Evolutionary conservation across 2,797 vertebrate genomes (phyloP).

Genomic region (Danionella dracula): DNA sequence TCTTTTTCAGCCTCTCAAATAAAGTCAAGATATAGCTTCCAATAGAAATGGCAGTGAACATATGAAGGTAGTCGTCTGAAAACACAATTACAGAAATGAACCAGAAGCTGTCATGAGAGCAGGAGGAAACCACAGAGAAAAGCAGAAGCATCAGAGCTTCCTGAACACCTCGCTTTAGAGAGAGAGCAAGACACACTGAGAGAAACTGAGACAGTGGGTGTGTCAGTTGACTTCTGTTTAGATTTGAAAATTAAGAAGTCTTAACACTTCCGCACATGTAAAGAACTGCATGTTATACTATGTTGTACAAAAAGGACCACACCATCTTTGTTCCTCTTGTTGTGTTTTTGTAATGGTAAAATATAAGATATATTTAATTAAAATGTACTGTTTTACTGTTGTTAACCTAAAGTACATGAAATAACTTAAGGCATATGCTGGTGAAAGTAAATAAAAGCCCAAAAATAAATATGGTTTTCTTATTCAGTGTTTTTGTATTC

Average conservation of each 20-base stretch:
- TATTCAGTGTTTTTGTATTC: too few relatives aligned
- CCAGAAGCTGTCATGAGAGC: constrained; percentile 49
- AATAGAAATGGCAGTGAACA: not conserved
- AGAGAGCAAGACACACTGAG: constrained; percentile 45
- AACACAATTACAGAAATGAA: constrained; percentile 55
- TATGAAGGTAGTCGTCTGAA: constrained; percentile 28
- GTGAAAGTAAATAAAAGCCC: too few relatives aligned
- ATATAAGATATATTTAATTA: too few relatives aligned
- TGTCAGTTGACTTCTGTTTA: constrained; percentile 14
- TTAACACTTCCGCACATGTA: too few relatives aligned
- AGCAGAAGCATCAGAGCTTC: constrained; percentile 74
- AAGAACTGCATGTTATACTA: not conserved
- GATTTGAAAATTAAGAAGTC: not conserved
- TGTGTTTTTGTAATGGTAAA: too few relatives aligned
- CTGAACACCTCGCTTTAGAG: constrained; percentile 59
- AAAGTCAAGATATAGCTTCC: not conserved
- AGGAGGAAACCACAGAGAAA: constrained; percentile 69
- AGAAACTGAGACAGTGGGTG: constrained; percentile 22
- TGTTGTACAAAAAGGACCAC: too few relatives aligned
- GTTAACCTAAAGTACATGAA: too few relatives aligned
- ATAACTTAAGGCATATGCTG: too few relatives aligned
- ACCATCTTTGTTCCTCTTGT: too few relatives aligned
- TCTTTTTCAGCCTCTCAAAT: not conserved
- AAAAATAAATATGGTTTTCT: too few relatives aligned
- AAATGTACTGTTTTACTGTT: too few relatives aligned